Evolutionary conservation across 2,888 invertebrate genomes (phyloP).

Genomic region (Napeogenes inachia): DNA sequence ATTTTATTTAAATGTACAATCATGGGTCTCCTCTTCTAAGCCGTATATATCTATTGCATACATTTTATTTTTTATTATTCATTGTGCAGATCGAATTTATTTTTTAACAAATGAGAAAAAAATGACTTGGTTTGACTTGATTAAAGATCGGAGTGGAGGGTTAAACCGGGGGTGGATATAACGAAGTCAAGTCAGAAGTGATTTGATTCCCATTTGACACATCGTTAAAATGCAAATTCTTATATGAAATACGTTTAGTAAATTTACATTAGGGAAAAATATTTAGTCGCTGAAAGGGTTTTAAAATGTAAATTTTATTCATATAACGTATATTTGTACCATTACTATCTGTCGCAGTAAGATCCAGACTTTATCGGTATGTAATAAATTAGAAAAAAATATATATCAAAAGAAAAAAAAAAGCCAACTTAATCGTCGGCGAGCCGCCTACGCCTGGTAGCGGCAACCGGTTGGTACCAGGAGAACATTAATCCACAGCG

Average conservation of each 20-base stretch:
- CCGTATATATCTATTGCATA: not conserved
- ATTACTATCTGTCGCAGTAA: not conserved
- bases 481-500: conserved; percentile 64
- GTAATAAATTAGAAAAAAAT: conserved; percentile 12
- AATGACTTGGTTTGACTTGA: conserved; percentile 10
- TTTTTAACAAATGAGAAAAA: not conserved
- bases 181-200: conserved; percentile 31
- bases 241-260: conserved; percentile 15
- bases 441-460: conserved; percentile 57
- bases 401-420: conserved; percentile 18
- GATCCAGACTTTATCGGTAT: not conserved
- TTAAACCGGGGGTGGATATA: conserved; percentile 30
- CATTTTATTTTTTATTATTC: not conserved
- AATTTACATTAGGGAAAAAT: conserved; percentile 14
- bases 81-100: not conserved
- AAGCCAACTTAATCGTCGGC: conserved; percentile 30
- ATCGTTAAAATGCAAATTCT: conserved; percentile 50
- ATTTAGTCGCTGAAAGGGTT: conserved; percentile 15
- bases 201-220: conserved; percentile 41
- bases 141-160: conserved; percentile 28
- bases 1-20: too few species aligned
- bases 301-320: not conserved
- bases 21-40: too few species aligned
- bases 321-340: not conserved
- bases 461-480: conserved; percentile 48